These are phyloP conservation scores for Drosophila lacicola DNA, from an alignment of 2,888 invertebrate species.

Conservation along the genomic window DNA sequence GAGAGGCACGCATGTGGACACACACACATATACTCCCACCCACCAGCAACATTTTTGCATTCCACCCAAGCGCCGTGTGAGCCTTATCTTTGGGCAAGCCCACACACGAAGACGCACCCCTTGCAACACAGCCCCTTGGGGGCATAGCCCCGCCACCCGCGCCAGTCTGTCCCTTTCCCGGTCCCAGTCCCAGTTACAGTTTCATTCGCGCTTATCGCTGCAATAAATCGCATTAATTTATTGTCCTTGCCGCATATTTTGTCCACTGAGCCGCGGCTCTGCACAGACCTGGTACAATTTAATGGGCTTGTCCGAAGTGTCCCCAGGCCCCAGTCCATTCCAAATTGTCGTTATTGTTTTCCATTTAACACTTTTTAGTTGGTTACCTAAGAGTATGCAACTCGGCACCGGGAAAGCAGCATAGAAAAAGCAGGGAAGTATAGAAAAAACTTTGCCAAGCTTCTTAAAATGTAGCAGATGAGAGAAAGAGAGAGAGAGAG, in stretches of 20 bases:
- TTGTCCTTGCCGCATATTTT: conserved; percentile 81
- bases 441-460: conserved; percentile 3
- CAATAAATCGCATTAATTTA: conserved; percentile 84
- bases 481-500: background rate
- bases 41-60: conserved; percentile 60
- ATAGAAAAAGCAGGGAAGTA: background rate
- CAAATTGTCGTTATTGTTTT: conserved; percentile 69
- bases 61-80: conserved; percentile 25
- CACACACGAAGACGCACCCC: conserved; percentile 58
- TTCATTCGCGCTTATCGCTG: conserved; percentile 77
- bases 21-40: background rate
- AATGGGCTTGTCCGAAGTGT: conserved; percentile 69
- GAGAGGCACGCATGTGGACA: conserved; percentile 37
- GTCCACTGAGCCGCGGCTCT: conserved; percentile 64
- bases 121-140: conserved; percentile 21
- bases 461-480: conserved; percentile 9
- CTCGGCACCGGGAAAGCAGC: background rate
- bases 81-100: conserved; percentile 64
- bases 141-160: no score
- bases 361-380: conserved; percentile 68
- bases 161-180: no score
- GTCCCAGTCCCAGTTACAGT: conserved; percentile 28
- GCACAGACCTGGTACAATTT: conserved; percentile 56
- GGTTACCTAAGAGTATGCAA: conserved; percentile 31
- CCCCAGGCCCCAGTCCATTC: conserved; percentile 6